Base-by-base conservation (phyloP, 2,797 vertebrate genomes). In the Parauchenoglanis punctatus region DNA sequence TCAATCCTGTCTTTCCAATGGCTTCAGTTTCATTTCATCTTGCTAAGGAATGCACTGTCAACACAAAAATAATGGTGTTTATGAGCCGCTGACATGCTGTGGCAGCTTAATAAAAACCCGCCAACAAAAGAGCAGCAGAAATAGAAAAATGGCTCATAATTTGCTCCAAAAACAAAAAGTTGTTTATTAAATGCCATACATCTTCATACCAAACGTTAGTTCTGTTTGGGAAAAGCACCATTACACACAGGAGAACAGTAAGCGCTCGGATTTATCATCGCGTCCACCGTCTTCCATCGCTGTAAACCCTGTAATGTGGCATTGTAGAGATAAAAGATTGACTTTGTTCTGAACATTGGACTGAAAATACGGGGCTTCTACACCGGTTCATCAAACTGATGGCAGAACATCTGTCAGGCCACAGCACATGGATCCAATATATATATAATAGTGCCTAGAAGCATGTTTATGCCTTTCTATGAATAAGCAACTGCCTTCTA, bases 121-220 rank as follows among this genome's bases (percentile, higher is more conserved):
- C 25, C 18, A 20, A 83, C 28, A 75, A 49, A 31, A 78, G 31
- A 68, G 61, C 23, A 35, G 17, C 49, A 35, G 63, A 46, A 78
- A 58, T 4, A 18, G 59, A 88, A 85, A 89, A 84, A 83, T 15
- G 67, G 2, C 54, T 85, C 20, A 49, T 78, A 80, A 92, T 91
- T 88, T 90, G 70, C 83, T 76, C 65, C 49, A 44, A 28, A 7
- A 84, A 88, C 87, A 78, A 85, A 81, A 52, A 56, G 76, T 15
- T 8, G 56, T 84, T 91, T 87, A 84, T 88, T 88, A 90, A 89
- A 90, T 10, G 17, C 61, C 86, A 91, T 91, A 88, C 77, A 90
- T 91, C 91, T 91, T 92, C 78, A 91, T 91, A 91, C 84, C 76
- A 76, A 88, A 44, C 70, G 77, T n/a, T 81, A 61, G 67, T 35